Evolutionary conservation across 2,888 invertebrate genomes (phyloP), one percentile per base, ranked within the genome.

Genomic region (Meliscaeva auricollis): DNA sequence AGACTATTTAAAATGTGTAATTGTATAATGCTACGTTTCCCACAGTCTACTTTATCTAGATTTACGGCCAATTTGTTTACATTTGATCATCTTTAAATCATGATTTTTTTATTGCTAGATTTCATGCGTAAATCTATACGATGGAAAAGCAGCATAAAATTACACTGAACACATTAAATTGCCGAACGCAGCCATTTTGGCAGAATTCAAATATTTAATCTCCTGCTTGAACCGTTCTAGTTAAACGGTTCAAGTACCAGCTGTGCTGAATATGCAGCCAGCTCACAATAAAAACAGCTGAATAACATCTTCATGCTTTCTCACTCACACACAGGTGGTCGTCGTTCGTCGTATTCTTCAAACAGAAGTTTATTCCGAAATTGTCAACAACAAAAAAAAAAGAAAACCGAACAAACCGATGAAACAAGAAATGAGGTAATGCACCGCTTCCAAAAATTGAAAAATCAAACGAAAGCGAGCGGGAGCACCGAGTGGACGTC

Each of bases 391-490:
- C 6, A 60, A 52, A 50, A 41, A 62, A 56, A 48, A 22, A 38
- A 44, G 41, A 30, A 30, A 72, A 20, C 26, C 41, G 52, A 54
- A 60, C 60, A 32, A 76, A 66, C 17, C 5, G 15, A 52, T 38
- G 64, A 77, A 58, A 9, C n/a, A 50, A 81, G 46, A 64, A 80
- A 80, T 80, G 80, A 80, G 85, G 80, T 81, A 85, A 77, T 80
- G 69, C 76, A 52, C 22, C 62, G 73, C 41, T 50, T 41, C 54
- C 54, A 76, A 69, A 68, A 60, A 72, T 30, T 58, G 17, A 13
- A 7, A 52, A 75, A 73, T 58, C 58, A 85, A 77, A 85, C 85
- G 85, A 81, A 76, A 85, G 54, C 80, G 85, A 85, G 80, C 69
- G 54, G 80, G 76, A 60, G 62, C 41, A 80, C 60, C 68, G 80